Evolutionary conservation across 2,888 invertebrate genomes (phyloP).

Genomic region (Hirtodrosophila duncani): DNA sequence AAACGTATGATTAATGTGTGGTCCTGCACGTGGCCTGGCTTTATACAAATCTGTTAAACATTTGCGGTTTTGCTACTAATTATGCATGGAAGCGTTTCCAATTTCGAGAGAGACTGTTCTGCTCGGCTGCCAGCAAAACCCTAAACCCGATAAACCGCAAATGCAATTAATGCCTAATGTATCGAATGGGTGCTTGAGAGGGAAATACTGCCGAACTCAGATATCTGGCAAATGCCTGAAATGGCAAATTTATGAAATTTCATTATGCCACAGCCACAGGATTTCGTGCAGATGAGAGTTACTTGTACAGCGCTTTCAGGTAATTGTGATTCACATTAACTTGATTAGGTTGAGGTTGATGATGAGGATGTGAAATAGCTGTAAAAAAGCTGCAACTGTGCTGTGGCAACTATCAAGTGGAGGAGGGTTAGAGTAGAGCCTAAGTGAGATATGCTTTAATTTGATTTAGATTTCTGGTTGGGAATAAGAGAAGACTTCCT

Average conservation of each 20-base stretch:
- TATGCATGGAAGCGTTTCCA: too few species aligned
- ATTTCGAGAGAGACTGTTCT: too few species aligned
- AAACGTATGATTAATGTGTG: constrained; percentile 36
- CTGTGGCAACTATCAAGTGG: neutral
- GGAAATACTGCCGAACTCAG: neutral
- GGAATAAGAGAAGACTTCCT: too few species aligned
- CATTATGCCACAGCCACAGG: too few species aligned
- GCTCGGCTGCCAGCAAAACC: too few species aligned
- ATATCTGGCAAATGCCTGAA: constrained; percentile 17
- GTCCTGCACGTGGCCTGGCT: too few species aligned
- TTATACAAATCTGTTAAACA: too few species aligned
- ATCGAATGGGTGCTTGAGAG: too few species aligned
- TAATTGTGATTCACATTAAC: constrained; percentile 5
- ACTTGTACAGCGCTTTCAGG: neutral
- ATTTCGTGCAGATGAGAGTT: neutral
- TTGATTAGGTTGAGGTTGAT: constrained; percentile 3
- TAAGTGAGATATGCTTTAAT: neutral
- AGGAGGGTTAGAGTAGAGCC: neutral
- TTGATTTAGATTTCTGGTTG: neutral
- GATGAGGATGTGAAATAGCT: constrained; percentile 2
- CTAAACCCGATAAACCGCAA: constrained; percentile 1
- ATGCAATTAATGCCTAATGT: constrained; percentile 13
- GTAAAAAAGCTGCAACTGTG: neutral
- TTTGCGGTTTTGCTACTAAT: too few species aligned
- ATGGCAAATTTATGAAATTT: constrained; percentile 23